Base-by-base conservation (phyloP, 2,797 vertebrate genomes). In the Distichodus sexfasciatus region DNA sequence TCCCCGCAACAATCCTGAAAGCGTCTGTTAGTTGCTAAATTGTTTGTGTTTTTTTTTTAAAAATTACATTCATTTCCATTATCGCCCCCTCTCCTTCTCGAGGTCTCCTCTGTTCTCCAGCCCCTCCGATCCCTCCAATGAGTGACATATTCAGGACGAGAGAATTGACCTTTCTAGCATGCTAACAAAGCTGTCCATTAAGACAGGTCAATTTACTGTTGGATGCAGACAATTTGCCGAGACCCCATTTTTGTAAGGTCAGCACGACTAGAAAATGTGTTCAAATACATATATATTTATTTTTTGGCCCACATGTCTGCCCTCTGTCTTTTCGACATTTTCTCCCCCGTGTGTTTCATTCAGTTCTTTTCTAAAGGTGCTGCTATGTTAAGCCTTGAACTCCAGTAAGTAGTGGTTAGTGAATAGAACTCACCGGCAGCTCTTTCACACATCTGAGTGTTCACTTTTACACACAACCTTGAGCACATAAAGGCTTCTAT, bases 81-180 rank as follows among this genome's bases (percentile, higher is more conserved):
- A 76, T 53, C 55, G 59, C 60, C 11, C 29, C 15, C 14, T 29
- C 9, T 4, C 50, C 23, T 26, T 61, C 41, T 41, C 35, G 36
- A 61, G 55, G 41, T 53, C 33, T 40, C 44, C 51, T 21, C 51
- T 54, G 54, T 40, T 54, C 12, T 29, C n/a, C 38, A 23, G 10
- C 26, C 23, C 7, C n/a, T n/a, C n/a, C n/a, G 26, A 28, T 40
- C 10, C 2, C 14, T 21, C 59, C 19, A 60, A 47, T 64, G 65
- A 64, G 21, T 71, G 72, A 74, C 67, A 71, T 58, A 72, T 74
- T 72, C 43, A 15, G 61, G 65, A 71, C 53, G 59, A 76, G 40
- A 63, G 59, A 51, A 63, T 61, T 74, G 65, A 79, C 71, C 69
- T 68, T 48, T 71, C 71, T 59, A 62, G 43, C 51, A 35, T 29